Evolutionary conservation across 2,113 vertebrate species (phyloP), one percentile per base, ranked within the genome.

Genomic region (Myotis yumanensis): DNA sequence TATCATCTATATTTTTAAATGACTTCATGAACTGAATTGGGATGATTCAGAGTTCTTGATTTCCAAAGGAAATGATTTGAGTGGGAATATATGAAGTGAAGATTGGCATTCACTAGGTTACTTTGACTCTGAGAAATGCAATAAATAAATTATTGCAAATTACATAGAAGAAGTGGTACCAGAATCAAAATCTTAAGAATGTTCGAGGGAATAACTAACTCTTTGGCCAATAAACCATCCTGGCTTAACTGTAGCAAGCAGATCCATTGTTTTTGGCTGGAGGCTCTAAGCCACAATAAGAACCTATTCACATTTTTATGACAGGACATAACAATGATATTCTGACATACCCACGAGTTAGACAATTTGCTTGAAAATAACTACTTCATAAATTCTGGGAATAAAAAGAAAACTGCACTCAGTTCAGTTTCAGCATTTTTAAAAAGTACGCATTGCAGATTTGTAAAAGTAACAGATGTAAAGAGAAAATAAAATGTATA

Each of bases 331-430:
- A 57, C 20, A 75, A 66, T 88, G 68, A 91, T 86, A 62, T 80
- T 94, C 92, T 95, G 93, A 69, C 89, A 94, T 52, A 80, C 80
- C 57, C 43, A 54, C 71, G 64, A 95, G 86, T 95, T 92, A 94
- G 91, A 95, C 54, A 97, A 96, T 93, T 96, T 93, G 40, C 68
- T 71, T 86, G 83, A 92, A 94, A 89, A 79, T 48, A 95, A 90
- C 32, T 79, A 79, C 73, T 79, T 86, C 30, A 92, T 90, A 96
- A 90, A 86, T 90, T 93, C 66, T 90, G 32, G 22, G 77, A 73
- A 40, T 68, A 37, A 92, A 89, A 89, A 69, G 62, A 90, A 92
- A 88, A 88, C 12, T 88, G 25, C 17, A 81, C 18, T 76, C 48
- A 40, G 69, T 77, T 95, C 57, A 90, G 40, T 66, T 79, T 92